Evolutionary conservation across 2,113 vertebrate species (phyloP).

Genomic region (Muscicapa adusta): DNA sequence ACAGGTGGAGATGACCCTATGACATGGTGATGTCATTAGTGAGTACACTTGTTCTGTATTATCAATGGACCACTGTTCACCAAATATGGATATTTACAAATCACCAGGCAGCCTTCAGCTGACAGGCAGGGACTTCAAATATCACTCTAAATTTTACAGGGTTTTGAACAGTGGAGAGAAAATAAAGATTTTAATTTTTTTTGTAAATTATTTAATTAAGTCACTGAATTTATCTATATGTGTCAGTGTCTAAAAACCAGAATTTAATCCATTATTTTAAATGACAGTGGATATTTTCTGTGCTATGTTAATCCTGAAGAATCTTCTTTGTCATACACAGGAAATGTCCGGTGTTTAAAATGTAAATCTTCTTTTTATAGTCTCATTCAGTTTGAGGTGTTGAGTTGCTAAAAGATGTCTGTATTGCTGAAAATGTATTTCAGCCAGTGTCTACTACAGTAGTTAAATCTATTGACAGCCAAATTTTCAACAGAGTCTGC

Average conservation of each 20-base stretch:
- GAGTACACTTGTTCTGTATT: slow-evolving; percentile 67
- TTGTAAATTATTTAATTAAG: neutral
- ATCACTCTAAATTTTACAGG: neutral
- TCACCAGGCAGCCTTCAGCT: slow-evolving; percentile 39
- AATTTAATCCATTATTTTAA: neutral
- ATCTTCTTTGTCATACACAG: neutral
- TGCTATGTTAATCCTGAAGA: neutral
- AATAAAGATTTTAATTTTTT: neutral
- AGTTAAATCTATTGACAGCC: neutral
- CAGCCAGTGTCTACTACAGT: neutral
- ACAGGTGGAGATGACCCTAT: slow-evolving; percentile 79
- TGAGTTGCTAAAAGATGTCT: neutral
- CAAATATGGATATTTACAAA: slow-evolving; percentile 52
- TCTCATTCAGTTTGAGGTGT: neutral
- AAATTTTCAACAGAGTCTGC: neutral
- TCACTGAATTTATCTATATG: neutral
- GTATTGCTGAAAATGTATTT: neutral
- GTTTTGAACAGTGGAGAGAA: neutral
- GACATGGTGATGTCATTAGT: slow-evolving; percentile 73
- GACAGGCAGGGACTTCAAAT: slow-evolving; percentile 25
- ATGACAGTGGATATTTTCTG: neutral
- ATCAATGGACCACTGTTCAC: slow-evolving; percentile 65
- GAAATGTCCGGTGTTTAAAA: neutral
- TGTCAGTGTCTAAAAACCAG: neutral
- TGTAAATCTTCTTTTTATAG: neutral